Conservation (phyloP, 2,113 vertebrate species). For the Mobula hypostoma region DNA sequence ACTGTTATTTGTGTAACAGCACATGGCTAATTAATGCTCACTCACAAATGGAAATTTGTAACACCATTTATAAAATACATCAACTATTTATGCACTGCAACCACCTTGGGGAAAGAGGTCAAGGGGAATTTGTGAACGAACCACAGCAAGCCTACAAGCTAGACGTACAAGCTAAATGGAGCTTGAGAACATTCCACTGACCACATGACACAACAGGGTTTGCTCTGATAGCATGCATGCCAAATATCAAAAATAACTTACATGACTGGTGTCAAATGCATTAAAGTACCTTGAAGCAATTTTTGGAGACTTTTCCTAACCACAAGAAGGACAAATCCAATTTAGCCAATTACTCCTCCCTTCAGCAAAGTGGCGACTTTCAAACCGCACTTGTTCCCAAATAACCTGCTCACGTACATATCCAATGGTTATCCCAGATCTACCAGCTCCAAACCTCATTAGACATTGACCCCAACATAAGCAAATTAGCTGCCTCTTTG, state of each 20-base stretch:
- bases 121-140: background rate
- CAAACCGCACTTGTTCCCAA: too few relatives aligned
- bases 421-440: too few relatives aligned
- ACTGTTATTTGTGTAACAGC: background rate
- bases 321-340: too few relatives aligned
- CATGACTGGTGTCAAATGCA: background rate
- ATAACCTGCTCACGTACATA: too few relatives aligned
- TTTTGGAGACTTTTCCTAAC: too few relatives aligned
- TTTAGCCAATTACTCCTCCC: too few relatives aligned
- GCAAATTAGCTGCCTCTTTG: too few relatives aligned
- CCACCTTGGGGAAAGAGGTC: background rate
- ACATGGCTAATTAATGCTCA: background rate
- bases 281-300: background rate
- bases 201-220: background rate
- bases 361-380: too few relatives aligned
- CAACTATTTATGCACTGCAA: background rate
- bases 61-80: background rate
- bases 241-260: background rate
- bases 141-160: too few relatives aligned
- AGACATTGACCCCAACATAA: too few relatives aligned
- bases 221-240: background rate
- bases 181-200: background rate
- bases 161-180: background rate
- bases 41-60: background rate
- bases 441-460: too few relatives aligned